Base-by-base conservation (phyloP, 23 tunicate genomes). In the Botrylloides violaceus region DNA sequence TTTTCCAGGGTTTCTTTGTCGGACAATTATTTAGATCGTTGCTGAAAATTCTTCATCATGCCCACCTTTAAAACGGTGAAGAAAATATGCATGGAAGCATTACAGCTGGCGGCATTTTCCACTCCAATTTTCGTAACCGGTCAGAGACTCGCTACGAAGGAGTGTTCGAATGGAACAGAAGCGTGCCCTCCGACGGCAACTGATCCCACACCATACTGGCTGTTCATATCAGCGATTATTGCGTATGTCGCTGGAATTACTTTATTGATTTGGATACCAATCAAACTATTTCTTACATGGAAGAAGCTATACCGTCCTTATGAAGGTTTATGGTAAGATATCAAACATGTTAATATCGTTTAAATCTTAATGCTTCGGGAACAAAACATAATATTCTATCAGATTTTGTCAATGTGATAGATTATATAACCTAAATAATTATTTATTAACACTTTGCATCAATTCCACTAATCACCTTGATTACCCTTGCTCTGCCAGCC, bases 241-340 rank as follows among this genome's bases (percentile, higher is more conserved):
- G 74, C 74, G 4, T 86, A 75, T 72, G 94, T 86, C 19, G 80
- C 94, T 0, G 85, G 56, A 3, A 55, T 71, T 34, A 86, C 94
- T 2, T 47, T 86, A 7, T 0, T 80, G n/a, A 34, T 86, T 48
- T 86, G 94, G 94, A 25, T 86, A 32, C 94, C 94, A 28, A 73
- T 75, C 2, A 86, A 86, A 48, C 56, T 80, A 15, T 63, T 70
- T 33, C 60, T 86, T 58, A 74, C 71, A 26, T 86, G 94, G 94
- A 61, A 61, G 29, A 86, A 75, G 50, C 27, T 65, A 3, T 60
- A 48, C 61, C 49, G 34, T 1, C 59, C 77, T 18, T 53, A 62
- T 59, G 72, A 86, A 60, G 84, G 66, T 4, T 25, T 62, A 49
- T 86, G 94, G 94, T 86, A 49, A 75, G 77, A n/a, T 4, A 3